A percentile compares a stretch with the other conserved stretches of the same genome.
Evolutionary conservation across 2,797 vertebrate species (phyloP).

Genomic region (Bovichtus variegatus): DNA sequence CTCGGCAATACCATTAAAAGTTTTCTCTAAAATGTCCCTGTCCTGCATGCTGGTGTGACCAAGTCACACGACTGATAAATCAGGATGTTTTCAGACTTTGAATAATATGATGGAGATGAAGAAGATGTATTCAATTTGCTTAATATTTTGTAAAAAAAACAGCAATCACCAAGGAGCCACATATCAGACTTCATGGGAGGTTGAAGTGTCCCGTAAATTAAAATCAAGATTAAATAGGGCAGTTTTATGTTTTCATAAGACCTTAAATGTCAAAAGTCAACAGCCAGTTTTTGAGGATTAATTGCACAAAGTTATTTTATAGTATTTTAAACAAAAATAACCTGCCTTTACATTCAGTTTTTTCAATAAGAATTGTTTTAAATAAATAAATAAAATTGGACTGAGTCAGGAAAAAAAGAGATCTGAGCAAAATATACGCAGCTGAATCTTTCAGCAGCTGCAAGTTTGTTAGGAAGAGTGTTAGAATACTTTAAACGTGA

Average conservation of each 20-base stretch:
- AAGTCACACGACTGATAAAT: too few species aligned
- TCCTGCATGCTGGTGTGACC: too few species aligned
- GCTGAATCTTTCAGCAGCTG: background rate
- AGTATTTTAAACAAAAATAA: background rate
- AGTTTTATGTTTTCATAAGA: background rate
- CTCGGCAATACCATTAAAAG: too few species aligned
- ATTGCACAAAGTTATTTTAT: background rate
- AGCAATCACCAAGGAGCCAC: too few species aligned
- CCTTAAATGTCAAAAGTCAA: background rate
- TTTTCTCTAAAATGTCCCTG: too few species aligned
- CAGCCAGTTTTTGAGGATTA: background rate
- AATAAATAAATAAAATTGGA: background rate
- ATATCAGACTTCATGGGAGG: too few species aligned
- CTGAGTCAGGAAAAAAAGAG: background rate
- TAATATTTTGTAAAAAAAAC: too few species aligned
- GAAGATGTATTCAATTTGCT: too few species aligned
- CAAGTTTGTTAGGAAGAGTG: background rate
- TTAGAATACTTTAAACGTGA: conserved; percentile 28
- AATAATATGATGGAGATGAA: too few species aligned
- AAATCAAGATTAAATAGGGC: too few species aligned
- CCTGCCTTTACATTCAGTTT: background rate
- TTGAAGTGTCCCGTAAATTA: too few species aligned
- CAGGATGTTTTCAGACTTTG: too few species aligned
- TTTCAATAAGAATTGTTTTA: background rate
- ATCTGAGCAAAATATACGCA: background rate